Evolutionary conservation across 2,113 vertebrate genomes (phyloP).

Genomic region (Epinephelus cyanopodus): DNA sequence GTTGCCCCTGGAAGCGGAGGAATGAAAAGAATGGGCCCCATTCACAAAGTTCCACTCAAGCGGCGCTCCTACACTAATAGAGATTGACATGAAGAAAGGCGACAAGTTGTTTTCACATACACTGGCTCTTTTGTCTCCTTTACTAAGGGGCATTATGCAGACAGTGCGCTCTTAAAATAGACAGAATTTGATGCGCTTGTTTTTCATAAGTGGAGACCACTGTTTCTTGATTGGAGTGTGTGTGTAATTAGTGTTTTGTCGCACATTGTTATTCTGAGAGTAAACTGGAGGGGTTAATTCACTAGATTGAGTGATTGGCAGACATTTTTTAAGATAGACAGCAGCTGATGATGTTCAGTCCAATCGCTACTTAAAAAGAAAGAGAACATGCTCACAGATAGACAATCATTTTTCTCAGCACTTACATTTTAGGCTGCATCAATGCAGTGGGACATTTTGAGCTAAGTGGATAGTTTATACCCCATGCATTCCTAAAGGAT

Average conservation of each 20-base stretch:
- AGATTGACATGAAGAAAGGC: constrained; percentile 79
- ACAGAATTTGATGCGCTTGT: constrained; percentile 70
- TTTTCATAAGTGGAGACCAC: constrained; percentile 60
- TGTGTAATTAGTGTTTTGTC: constrained; percentile 68
- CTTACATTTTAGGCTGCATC: not conserved
- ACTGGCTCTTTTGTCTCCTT: constrained; percentile 72
- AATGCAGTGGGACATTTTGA: not conserved
- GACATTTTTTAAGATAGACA: not conserved
- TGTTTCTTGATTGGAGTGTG: constrained; percentile 66
- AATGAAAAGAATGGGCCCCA: constrained; percentile 79
- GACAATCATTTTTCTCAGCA: not conserved
- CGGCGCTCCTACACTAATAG: constrained; percentile 73
- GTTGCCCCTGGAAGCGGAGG: constrained; percentile 70
- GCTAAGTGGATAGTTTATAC: not conserved
- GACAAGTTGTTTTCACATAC: constrained; percentile 78
- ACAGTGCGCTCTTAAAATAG: constrained; percentile 65
- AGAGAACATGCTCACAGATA: not conserved
- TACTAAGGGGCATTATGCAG: constrained; percentile 61
- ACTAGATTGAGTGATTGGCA: constrained; percentile 36
- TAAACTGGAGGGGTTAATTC: constrained; percentile 31
- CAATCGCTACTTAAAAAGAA: not conserved
- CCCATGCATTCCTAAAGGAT: not conserved
- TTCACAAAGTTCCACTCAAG: constrained; percentile 79
- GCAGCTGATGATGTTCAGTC: constrained; percentile 2
- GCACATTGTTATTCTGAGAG: constrained; percentile 40